Percentiles rank a stretch among this genome's conserved stretches.
These are phyloP conservation scores for Emys orbicularis DNA, from an alignment of 2,797 vertebrate genomes.

Conservation along the genomic window DNA sequence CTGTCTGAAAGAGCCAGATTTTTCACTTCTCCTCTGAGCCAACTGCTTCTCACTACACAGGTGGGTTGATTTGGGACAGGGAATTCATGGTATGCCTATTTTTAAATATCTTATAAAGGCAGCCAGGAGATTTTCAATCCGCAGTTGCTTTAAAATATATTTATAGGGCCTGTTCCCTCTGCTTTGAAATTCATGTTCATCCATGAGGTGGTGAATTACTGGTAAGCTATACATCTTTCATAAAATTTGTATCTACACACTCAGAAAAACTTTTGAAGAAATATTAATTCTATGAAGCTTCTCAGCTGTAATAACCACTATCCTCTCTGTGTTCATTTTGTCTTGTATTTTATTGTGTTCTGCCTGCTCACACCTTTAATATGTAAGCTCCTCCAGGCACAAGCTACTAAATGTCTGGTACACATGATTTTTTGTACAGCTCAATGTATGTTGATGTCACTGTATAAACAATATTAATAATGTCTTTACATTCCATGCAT, in stretches of 20 bases:
- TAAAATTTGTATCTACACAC: background rate
- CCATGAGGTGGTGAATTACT: background rate
- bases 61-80: background rate
- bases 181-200: background rate
- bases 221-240: background rate
- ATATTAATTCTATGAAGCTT: background rate
- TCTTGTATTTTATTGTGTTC: background rate
- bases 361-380: background rate
- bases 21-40: background rate
- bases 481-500: background rate
- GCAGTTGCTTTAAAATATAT: background rate
- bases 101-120: background rate
- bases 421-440: background rate
- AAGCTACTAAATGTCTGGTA: background rate
- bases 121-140: background rate
- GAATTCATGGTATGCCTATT: background rate
- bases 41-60: background rate
- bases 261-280: background rate
- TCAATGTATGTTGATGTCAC: background rate
- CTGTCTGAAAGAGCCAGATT: background rate
- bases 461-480: background rate
- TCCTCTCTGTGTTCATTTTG: background rate
- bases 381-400: background rate
- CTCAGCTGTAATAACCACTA: background rate
- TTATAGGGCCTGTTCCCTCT: background rate